A percentile compares a stretch with the other conserved stretches of the same genome.
phyloP scores from a whole-genome alignment of 2,888 invertebrate genomes.

The Portevinia maculata region DNA sequence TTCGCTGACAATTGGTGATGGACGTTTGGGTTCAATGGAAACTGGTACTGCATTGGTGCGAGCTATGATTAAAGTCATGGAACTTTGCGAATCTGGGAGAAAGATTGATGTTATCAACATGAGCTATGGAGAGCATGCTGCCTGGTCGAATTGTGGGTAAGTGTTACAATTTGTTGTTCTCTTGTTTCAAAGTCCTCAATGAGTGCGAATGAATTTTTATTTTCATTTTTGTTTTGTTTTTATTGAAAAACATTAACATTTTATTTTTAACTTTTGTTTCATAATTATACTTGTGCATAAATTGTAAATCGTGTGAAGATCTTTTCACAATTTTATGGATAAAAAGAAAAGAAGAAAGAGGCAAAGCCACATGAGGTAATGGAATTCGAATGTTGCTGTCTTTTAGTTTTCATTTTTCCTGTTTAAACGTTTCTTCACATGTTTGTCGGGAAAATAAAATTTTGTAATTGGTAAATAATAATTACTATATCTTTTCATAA shows the following conservation, averaged over 20 bases:
- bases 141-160: constrained; percentile 95
- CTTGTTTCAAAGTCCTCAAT: not conserved
- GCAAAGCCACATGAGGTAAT: constrained; percentile 77
- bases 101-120: constrained; percentile 96
- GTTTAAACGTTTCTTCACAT: not conserved
- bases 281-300: constrained; percentile 43
- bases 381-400: constrained; percentile 10
- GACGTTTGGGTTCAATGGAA: constrained; percentile 96
- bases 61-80: constrained; percentile 95
- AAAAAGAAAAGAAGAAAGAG: constrained; percentile 78
- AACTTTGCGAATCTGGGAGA: constrained; percentile 84
- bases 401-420: constrained; percentile 15
- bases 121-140: constrained; percentile 98
- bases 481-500: too few relatives aligned
- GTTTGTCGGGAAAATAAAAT: too few relatives aligned
- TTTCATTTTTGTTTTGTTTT: constrained; percentile 2
- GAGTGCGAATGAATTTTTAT: constrained; percentile 25
- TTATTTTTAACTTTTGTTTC: constrained; percentile 46
- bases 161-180: constrained; percentile 72
- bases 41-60: constrained; percentile 96
- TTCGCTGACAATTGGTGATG: constrained; percentile 96
- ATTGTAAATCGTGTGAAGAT: constrained; percentile 46
- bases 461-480: too few relatives aligned
- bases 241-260: constrained; percentile 21
- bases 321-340: constrained; percentile 65